Evolutionary conservation across 2,888 invertebrate species (phyloP).

Genomic region (Tenthredo scrophulariae): DNA sequence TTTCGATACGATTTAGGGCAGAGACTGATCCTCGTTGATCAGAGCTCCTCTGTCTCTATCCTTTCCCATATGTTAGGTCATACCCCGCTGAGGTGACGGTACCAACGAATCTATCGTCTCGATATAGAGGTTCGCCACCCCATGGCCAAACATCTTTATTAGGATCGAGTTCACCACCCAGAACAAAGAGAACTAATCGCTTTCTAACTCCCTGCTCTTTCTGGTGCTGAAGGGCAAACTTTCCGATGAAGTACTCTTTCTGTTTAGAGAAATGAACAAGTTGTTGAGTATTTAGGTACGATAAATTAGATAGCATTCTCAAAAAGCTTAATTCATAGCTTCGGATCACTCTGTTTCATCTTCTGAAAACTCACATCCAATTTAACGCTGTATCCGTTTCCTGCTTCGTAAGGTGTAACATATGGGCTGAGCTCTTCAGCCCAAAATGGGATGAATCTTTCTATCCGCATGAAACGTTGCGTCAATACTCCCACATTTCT

Average conservation of each 20-base stretch:
- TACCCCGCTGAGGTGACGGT: conserved; percentile 84
- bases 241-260: conserved; percentile 84
- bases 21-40: neutral
- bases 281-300: neutral
- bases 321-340: neutral
- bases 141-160: conserved; percentile 85
- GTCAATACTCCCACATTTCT: conserved; percentile 85
- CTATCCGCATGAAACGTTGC: conserved; percentile 84
- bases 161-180: conserved; percentile 83
- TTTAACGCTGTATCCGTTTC: conserved; percentile 82
- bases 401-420: conserved; percentile 84
- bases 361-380: conserved; percentile 76
- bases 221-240: conserved; percentile 82
- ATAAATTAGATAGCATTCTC: neutral
- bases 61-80: conserved; percentile 45
- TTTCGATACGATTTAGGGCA: neutral
- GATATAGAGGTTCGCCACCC: conserved; percentile 85
- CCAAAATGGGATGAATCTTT: conserved; percentile 87
- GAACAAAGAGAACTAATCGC: conserved; percentile 83
- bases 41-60: neutral
- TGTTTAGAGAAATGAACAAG: conserved; percentile 62
- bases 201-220: conserved; percentile 82
- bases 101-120: conserved; percentile 84
- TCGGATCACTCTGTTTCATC: neutral
- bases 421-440: conserved; percentile 84